Evolutionary conservation across 2,888 invertebrate species (phyloP).

Genomic region (Erebia aethiops): DNA sequence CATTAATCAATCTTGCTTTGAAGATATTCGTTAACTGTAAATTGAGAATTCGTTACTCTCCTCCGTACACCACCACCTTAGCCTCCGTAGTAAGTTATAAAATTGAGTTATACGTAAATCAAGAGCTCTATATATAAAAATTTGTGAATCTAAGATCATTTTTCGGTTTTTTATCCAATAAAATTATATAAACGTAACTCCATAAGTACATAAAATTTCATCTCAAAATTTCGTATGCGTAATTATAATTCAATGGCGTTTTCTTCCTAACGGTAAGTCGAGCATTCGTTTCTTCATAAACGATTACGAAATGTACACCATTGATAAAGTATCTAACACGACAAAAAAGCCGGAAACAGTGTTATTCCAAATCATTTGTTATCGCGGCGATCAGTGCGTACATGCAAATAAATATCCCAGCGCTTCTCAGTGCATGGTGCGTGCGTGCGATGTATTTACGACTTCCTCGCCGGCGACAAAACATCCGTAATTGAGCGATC

Average conservation of each 20-base stretch:
- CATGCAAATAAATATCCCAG: conserved; percentile 43
- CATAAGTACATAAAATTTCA: background rate
- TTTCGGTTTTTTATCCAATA: background rate
- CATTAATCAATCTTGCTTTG: too few relatives aligned
- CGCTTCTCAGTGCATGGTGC: conserved; percentile 36
- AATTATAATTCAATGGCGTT: background rate
- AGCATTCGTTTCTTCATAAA: conserved; percentile 11
- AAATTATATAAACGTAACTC: background rate
- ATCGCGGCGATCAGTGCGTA: conserved; percentile 36
- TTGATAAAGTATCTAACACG: conserved; percentile 27
- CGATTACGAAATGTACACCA: conserved; percentile 13
- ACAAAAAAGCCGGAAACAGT: conserved; percentile 28
- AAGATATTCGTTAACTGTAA: too few relatives aligned
- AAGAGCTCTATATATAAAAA: too few relatives aligned
- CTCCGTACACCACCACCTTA: too few relatives aligned
- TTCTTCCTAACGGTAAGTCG: background rate
- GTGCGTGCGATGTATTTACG: conserved; percentile 62
- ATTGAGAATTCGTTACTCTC: too few relatives aligned
- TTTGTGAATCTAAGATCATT: too few relatives aligned
- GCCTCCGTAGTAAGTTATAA: too few relatives aligned
- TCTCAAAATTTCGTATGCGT: background rate
- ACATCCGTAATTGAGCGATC: conserved; percentile 78
- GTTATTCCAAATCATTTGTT: conserved; percentile 37
- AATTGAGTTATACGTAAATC: too few relatives aligned
- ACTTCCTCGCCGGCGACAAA: conserved; percentile 69